Conservation (phyloP, 1,140 invertebrate genomes). For the Muscidifurax raptorellus region DNA sequence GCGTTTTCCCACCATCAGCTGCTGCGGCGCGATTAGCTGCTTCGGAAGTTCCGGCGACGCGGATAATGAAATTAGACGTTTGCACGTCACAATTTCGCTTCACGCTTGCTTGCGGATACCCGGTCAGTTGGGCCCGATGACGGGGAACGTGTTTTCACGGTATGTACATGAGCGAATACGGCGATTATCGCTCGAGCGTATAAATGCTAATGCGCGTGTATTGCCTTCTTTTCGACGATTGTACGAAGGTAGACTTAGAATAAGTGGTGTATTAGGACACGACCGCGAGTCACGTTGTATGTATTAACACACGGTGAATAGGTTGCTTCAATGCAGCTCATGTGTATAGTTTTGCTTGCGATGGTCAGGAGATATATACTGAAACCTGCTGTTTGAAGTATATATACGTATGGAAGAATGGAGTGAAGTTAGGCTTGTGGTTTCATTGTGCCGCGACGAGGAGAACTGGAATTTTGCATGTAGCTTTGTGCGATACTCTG, state of each 20-base stretch:
- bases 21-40: slow-evolving; percentile 4
- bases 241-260: no score
- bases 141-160: not conserved
- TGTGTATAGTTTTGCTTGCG: no score
- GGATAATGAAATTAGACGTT: slow-evolving; percentile 43
- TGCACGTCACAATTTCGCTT: slow-evolving; percentile 10
- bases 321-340: no score
- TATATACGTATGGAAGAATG: no score
- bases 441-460: no score
- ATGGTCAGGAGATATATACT: no score
- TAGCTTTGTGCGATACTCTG: no score
- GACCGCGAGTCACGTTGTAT: not conserved
- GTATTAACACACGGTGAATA: no score
- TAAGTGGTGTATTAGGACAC: not conserved
- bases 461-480: no score
- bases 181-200: not conserved
- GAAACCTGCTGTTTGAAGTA: no score
- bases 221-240: not conserved
- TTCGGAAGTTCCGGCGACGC: not conserved
- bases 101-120: not conserved
- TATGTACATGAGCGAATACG: not conserved
- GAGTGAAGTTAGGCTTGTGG: no score
- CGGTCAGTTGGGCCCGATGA: no score
- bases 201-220: slow-evolving; percentile 7
- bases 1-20: slow-evolving; percentile 18